phyloP scores from a whole-genome alignment of 1,140 invertebrate genomes.

The Drosophila azteca region DNA sequence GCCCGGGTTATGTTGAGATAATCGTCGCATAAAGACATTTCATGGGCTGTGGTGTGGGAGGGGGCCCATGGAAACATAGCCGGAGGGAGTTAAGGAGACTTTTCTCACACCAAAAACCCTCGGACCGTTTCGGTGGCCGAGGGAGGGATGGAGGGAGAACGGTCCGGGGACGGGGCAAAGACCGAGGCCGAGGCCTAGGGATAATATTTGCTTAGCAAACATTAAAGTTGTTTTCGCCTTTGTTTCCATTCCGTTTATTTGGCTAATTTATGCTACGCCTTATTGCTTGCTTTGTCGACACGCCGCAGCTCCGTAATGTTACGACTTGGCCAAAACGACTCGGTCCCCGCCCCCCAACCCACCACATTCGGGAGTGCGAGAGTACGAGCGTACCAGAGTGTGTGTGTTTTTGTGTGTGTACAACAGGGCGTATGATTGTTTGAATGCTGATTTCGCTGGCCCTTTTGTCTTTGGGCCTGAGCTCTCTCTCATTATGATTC shows the following conservation, averaged over 20 bases:
- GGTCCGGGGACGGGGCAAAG: not conserved
- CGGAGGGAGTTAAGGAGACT: constrained; percentile 21
- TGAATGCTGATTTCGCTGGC: constrained; percentile 35
- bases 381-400: not conserved
- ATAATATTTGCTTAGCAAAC: constrained; percentile 75
- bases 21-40: constrained; percentile 79
- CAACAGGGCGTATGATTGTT: constrained; percentile 51
- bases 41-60: constrained; percentile 47
- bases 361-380: too few species aligned
- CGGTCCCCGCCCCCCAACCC: not conserved
- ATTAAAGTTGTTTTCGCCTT: constrained; percentile 72
- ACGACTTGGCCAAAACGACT: constrained; percentile 55
- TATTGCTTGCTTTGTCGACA: constrained; percentile 75
- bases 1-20: constrained; percentile 68
- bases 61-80: constrained; percentile 19
- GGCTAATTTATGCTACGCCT: constrained; percentile 78
- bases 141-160: too few species aligned
- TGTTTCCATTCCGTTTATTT: constrained; percentile 65
- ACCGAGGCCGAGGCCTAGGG: not conserved
- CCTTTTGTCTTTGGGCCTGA: constrained; percentile 34
- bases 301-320: constrained; percentile 57
- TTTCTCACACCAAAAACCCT: not conserved
- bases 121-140: not conserved
- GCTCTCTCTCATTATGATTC: constrained; percentile 69
- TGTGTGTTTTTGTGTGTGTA: constrained; percentile 13